Percentiles rank a stretch among this genome's conserved stretches.
These are phyloP conservation scores for Aspidoscelis tigris DNA, from an alignment of 2,113 vertebrate species.

Conservation along the genomic window DNA sequence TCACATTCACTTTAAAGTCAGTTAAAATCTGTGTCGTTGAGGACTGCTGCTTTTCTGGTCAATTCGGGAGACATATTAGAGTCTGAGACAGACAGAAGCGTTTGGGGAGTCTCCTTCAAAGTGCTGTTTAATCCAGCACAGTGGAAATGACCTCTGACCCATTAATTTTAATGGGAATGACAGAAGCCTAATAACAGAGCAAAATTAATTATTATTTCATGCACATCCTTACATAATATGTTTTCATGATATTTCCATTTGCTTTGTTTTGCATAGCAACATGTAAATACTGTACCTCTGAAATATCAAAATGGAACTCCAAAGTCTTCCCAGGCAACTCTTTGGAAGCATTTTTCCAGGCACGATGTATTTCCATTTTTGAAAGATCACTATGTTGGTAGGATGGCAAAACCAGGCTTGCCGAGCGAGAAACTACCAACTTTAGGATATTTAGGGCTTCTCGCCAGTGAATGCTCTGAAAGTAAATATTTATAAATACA, in stretches of 20 bases:
- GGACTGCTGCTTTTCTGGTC: too few relatives aligned
- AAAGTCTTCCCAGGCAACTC: conserved; percentile 96
- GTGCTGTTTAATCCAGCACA: too few relatives aligned
- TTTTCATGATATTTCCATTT: background rate
- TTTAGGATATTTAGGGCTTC: conserved; percentile 96
- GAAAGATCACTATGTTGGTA: conserved; percentile 90
- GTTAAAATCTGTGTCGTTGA: too few relatives aligned
- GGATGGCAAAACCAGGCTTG: conserved; percentile 91
- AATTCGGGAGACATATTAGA: too few relatives aligned
- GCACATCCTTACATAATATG: background rate
- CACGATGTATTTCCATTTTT: conserved; percentile 92
- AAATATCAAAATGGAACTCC: conserved; percentile 98
- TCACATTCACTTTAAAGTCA: too few relatives aligned
- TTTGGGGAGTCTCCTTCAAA: too few relatives aligned
- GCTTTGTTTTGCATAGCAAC: background rate
- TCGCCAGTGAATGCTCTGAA: conserved; percentile 94
- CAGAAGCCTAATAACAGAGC: too few relatives aligned
- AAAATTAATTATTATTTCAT: too few relatives aligned
- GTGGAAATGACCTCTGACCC: too few relatives aligned
- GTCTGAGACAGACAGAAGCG: too few relatives aligned
- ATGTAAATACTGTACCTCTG: conserved; percentile 83
- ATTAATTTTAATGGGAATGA: too few relatives aligned
- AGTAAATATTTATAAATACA: conserved; percentile 40
- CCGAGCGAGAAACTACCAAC: conserved; percentile 94
- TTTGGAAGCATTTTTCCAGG: conserved; percentile 94